Percentiles rank a stretch among this genome's conserved stretches.
Conservation (phyloP, 2,113 vertebrate genomes). For the Muscicapa adusta region DNA sequence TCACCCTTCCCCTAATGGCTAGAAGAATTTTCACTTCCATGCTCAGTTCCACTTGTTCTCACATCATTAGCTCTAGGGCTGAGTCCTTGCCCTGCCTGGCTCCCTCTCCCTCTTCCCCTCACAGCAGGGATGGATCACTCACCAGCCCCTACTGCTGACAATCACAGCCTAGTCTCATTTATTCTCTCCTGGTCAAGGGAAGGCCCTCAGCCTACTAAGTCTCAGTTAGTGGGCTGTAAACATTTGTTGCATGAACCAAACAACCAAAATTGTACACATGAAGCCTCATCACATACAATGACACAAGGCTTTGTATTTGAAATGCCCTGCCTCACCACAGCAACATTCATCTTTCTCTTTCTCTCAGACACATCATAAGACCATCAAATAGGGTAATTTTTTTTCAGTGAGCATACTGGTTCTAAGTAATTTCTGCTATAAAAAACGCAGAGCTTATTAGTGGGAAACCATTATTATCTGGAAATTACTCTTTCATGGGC, state of each 20-base stretch:
- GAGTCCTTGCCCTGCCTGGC: neutral
- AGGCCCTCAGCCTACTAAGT: neutral
- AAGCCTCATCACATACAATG: neutral
- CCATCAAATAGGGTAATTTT: neutral
- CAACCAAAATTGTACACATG: neutral
- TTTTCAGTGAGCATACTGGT: neutral
- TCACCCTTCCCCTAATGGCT: neutral
- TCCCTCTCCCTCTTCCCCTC: neutral
- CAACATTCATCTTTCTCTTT: neutral
- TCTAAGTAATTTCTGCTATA: neutral
- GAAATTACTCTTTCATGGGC: constrained; percentile 4
- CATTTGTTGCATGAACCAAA: neutral
- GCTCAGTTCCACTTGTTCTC: neutral
- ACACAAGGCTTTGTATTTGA: neutral
- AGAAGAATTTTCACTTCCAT: neutral
- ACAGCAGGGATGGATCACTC: neutral
- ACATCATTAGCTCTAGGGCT: accelerated
- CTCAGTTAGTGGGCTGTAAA: neutral
- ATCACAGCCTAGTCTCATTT: neutral
- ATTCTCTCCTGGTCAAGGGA: neutral
- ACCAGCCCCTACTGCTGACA: accelerated
- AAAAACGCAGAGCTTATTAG: neutral
- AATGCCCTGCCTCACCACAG: accelerated
- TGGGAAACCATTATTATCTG: constrained; percentile 2
- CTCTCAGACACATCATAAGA: neutral